Evolutionary conservation across 2,113 vertebrate species (phyloP), one percentile per base, ranked within the genome.

Genomic region (Notarius lentiginosus): DNA sequence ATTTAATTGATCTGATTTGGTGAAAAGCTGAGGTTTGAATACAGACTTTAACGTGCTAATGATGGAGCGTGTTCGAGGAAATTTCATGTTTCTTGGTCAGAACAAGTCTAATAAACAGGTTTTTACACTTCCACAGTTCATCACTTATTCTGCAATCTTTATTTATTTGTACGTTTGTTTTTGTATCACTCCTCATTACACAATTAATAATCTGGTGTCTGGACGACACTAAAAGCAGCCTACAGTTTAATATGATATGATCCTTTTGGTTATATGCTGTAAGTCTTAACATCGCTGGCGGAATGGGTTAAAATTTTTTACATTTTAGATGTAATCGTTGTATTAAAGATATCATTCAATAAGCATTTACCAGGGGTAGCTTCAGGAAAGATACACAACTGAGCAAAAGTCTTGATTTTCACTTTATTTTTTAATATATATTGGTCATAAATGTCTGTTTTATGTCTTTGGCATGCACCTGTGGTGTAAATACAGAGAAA

Each of bases 1-100:
- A 86, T 77, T 65, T 91, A 88, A 84, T 70, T 84, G 84, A 82
- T 63, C 91, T 87, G 88, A 90, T 90, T 87, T 73, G 63, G 79
- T 84, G 68, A 70, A 63, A 47, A 81, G 12, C 56, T 9, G 2
- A 70, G 30, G n/a, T 41, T 70, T 15, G 49, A 58, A 8, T 72
- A 20, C 22, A n/a, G 66, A 68, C 55, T 41, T 79, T 73, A n/a
- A 41, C 20, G 80, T 85, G 82, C 20, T 84, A 15, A 51, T 63
- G 81, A 84, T 68, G 68, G 53, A 82, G n/a, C 58, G 9, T 88
- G 63, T 3, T 86, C 53, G 34, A 70, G 61, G 84, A 80, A 47
- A 41, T 66, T 68, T 58, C 51, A 34, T 86, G 77, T 68, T 84
- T 30, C 81, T 87, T 83, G 68, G 66, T 75, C 47, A 49, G 68